phyloP scores from a whole-genome alignment of 2,113 vertebrate species.

The Podarcis muralis region DNA sequence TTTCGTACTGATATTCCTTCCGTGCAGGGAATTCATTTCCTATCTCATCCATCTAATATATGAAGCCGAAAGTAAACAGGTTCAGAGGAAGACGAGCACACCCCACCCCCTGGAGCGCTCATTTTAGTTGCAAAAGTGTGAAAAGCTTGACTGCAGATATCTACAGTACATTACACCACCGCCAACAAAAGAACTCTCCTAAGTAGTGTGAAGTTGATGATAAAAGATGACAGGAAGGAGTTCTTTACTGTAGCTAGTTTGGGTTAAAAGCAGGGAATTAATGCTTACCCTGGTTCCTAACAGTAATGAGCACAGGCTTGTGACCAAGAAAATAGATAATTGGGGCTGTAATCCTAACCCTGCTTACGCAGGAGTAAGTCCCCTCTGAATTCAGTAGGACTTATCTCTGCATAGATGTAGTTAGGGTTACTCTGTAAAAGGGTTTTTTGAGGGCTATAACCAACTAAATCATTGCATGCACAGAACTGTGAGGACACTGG shows the following conservation, averaged over 20 bases:
- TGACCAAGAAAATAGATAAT: fast-evolving
- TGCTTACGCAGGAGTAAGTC: too few species aligned
- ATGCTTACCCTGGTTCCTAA: conserved; percentile 18
- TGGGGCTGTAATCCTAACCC: background rate
- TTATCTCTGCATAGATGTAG: too few species aligned
- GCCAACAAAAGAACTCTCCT: conserved; percentile 11
- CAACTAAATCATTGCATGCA: too few species aligned
- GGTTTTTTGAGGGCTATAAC: too few species aligned
- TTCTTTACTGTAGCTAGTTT: conserved; percentile 1
- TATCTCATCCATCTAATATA: conserved; percentile 38
- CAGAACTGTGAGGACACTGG: too few species aligned
- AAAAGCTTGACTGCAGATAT: conserved; percentile 25
- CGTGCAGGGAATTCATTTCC: conserved; percentile 55
- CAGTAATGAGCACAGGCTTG: background rate
- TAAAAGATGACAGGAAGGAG: conserved; percentile 25
- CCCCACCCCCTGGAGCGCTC: conserved; percentile 4
- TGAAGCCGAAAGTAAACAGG: conserved; percentile 62
- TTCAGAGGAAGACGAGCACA: conserved; percentile 32
- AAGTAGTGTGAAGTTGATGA: background rate
- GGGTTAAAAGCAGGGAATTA: background rate
- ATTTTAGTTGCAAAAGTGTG: conserved; percentile 40
- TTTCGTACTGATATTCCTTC: conserved; percentile 55
- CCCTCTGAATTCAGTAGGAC: too few species aligned
- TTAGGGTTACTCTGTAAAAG: too few species aligned
- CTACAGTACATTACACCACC: conserved; percentile 23